These are phyloP conservation scores for Vanessa cardui DNA, from an alignment of 2,888 invertebrate genomes.

Conservation along the genomic window DNA sequence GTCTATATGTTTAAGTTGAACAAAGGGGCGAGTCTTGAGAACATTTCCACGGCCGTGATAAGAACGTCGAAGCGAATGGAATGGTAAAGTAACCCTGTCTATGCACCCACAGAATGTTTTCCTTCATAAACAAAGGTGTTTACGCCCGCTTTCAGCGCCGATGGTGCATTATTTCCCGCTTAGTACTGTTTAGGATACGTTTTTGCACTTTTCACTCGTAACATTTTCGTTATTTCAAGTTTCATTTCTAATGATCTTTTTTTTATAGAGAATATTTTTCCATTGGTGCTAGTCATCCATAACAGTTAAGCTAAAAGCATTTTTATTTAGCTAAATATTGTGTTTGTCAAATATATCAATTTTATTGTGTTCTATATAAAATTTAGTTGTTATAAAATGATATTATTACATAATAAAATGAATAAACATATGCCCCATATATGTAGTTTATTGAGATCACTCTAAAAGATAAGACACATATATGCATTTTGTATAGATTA, in stretches of 20 bases:
- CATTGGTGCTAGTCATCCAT: not conserved
- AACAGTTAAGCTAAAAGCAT: not conserved
- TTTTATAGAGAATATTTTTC: not conserved
- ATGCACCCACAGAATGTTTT: constrained; percentile 36
- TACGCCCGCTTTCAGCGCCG: constrained; percentile 36
- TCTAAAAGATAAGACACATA: no score
- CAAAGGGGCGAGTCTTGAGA: constrained; percentile 47
- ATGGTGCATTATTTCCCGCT: constrained; percentile 21
- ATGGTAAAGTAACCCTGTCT: constrained; percentile 40
- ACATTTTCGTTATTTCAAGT: constrained; percentile 1
- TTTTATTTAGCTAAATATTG: not conserved
- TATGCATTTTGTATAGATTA: no score
- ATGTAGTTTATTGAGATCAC: no score
- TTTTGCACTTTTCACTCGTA: constrained; percentile 17
- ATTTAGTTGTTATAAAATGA: no score
- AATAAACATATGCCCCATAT: no score
- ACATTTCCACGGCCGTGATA: constrained; percentile 55
- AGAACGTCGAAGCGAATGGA: constrained; percentile 43
- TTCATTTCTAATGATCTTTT: not conserved
- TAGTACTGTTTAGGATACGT: constrained; percentile 9
- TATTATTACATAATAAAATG: no score
- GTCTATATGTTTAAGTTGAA: constrained; percentile 32
- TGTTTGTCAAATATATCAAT: not conserved
- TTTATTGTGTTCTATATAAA: not conserved
- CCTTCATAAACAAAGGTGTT: constrained; percentile 46